Percentiles rank a stretch among this genome's conserved stretches.
Evolutionary conservation across 1,140 invertebrate species (phyloP).

Genomic region (Tribolium madens): DNA sequence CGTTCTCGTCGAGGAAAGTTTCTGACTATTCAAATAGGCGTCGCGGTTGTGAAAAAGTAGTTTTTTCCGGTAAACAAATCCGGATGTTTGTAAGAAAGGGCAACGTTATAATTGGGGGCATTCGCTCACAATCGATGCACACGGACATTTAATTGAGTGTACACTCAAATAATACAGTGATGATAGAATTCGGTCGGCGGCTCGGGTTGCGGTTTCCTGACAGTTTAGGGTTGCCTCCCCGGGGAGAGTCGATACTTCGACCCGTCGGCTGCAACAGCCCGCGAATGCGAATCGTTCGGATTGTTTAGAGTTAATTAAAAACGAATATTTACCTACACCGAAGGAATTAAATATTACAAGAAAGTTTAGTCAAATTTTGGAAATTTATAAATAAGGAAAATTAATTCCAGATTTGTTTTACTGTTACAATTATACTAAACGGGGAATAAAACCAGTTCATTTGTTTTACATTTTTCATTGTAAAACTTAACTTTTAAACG

Average conservation of each 20-base stretch:
- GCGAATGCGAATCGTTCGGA: background rate
- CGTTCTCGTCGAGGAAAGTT: background rate
- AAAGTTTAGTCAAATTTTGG: too few relatives aligned
- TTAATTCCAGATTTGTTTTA: too few relatives aligned
- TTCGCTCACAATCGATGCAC: slow-evolving; percentile 13
- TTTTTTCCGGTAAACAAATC: background rate
- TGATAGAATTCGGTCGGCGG: slow-evolving; percentile 30
- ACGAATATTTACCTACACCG: too few relatives aligned
- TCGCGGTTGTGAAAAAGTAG: background rate
- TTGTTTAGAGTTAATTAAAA: too few relatives aligned
- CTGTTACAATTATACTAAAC: too few relatives aligned
- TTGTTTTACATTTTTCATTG: too few relatives aligned
- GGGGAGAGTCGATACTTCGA: slow-evolving; percentile 16
- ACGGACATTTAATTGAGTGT: slow-evolving; percentile 24
- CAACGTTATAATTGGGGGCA: slow-evolving; percentile 1
- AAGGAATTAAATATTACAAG: too few relatives aligned
- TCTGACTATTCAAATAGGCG: slow-evolving; percentile 11
- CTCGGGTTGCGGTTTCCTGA: slow-evolving; percentile 9
- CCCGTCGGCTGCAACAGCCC: slow-evolving; percentile 12
- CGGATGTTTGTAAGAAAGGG: background rate
- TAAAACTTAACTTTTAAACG: too few relatives aligned
- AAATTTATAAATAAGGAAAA: too few relatives aligned
- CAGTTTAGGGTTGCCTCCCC: slow-evolving; percentile 19
- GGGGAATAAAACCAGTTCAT: too few relatives aligned
- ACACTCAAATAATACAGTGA: slow-evolving; percentile 32